A percentile compares a stretch with the other conserved stretches of the same genome.
Conservation (phyloP, 2,113 vertebrate species). For the Paradisaea rubra region DNA sequence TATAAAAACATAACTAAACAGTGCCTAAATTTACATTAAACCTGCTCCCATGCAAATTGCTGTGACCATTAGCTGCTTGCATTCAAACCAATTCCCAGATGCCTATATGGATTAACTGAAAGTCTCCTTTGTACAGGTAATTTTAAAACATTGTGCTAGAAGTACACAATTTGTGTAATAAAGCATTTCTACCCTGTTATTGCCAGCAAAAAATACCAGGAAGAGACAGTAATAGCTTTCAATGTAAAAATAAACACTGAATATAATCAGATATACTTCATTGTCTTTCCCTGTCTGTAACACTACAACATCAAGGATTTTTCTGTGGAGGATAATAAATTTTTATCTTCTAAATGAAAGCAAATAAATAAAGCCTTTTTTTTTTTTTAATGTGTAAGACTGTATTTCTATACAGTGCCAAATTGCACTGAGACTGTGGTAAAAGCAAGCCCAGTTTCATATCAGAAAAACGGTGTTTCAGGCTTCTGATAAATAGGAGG, state of each 20-base stretch:
- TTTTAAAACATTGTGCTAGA: not conserved
- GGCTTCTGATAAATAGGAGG: not conserved
- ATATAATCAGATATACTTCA: not conserved
- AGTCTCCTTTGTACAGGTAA: not conserved
- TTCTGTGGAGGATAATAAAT: not conserved
- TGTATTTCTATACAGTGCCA: not conserved
- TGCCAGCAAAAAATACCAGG: not conserved
- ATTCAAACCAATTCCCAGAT: constrained; percentile 13
- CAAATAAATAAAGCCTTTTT: not conserved
- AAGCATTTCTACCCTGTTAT: not conserved
- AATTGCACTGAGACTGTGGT: not conserved
- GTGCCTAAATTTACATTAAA: not conserved
- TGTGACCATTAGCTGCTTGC: not conserved
- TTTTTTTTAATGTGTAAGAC: not conserved
- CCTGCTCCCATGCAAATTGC: not conserved
- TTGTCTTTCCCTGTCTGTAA: not conserved
- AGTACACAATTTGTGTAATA: not conserved
- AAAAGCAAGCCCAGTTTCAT: not conserved
- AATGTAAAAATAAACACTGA: constrained; percentile 7
- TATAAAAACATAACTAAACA: not conserved
- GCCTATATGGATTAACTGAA: not conserved
- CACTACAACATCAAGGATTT: not conserved
- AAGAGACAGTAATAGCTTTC: not conserved
- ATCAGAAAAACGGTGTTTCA: not conserved
- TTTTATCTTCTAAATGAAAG: not conserved